Percentiles rank a stretch among this genome's conserved stretches.
Conservation (phyloP, 2,113 vertebrate genomes). For the Apaloderma vittatum region DNA sequence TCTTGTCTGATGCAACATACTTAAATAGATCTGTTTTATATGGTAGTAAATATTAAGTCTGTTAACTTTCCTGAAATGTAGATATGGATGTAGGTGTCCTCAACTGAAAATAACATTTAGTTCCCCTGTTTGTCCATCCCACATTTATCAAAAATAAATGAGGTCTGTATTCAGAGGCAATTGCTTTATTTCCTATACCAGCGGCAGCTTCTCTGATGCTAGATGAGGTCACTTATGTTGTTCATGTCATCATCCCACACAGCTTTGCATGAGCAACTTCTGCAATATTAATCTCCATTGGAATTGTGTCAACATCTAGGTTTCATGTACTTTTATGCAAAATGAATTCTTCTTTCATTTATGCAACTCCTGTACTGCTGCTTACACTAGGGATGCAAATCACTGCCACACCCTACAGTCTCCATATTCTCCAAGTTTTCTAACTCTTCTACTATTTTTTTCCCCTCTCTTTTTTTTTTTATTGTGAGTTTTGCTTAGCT, state of each 20-base stretch:
- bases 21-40: neutral
- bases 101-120: neutral
- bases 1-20: neutral
- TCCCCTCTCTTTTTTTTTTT: neutral
- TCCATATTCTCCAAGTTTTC: neutral
- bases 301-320: neutral
- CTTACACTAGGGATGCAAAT: neutral
- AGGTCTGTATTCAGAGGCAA: neutral
- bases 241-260: slow-evolving; percentile 25
- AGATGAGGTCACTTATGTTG: neutral
- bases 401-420: neutral
- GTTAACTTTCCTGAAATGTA: neutral
- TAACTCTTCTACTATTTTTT: neutral
- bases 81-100: neutral
- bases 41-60: neutral
- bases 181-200: slow-evolving; percentile 24
- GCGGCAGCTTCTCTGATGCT: neutral
- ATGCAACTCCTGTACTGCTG: neutral
- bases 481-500: neutral
- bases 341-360: neutral
- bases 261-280: neutral
- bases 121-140: neutral
- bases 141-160: neutral
- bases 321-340: neutral
- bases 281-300: neutral